Base-by-base conservation (phyloP, 2,888 invertebrate species). In the Conistra vaccinii region DNA sequence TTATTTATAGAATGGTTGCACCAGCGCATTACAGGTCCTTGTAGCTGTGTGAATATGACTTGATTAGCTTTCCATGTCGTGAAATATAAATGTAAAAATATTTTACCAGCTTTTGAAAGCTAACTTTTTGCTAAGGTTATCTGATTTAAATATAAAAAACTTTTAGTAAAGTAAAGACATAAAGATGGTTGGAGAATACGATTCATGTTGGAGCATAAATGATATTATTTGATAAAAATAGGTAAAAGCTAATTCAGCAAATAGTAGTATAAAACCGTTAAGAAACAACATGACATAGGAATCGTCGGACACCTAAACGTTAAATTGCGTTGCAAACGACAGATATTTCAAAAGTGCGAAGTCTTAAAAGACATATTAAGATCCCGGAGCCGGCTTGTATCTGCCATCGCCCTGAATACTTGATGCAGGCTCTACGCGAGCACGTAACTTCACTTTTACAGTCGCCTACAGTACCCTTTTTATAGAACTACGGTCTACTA, bases 381-480 rank as follows among this genome's bases (percentile, higher is more conserved):
- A 78, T 78, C 76, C 78, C 70, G 63, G 73, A 69, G 84, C 76
- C 80, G 70, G 83, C 80, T 85, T 78, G 81, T 84, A 79, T 79
- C 87, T 82, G 84, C 79, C 84, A 85, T 87, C 82, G 84, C 82
- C 82, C 86, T 89, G 86, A 88, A 91, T 91, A 88, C 85, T 85
- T 89, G 84, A 90, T 89, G 81, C 55, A 72, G 65, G 69, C 79
- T 83, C 83, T 78, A 84, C 74, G 67, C 74, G 81, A 83, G 83
- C 83, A 83, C 81, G 80, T 87, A 78, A 81, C 75, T 81, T 79
- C 63, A 81, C 76, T 85, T 83, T 85, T 80, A 85, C 76, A 78
- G 76, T 73, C 73, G 53, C 62, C 62, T 62, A 80, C 62, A 77
- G 62, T 76, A 66, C 69, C 63, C 65, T 76, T 78, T 84, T 78